phyloP scores from a whole-genome alignment of 35 echinoderm and acorn worm species.

The Eucidaris tribuloides region DNA sequence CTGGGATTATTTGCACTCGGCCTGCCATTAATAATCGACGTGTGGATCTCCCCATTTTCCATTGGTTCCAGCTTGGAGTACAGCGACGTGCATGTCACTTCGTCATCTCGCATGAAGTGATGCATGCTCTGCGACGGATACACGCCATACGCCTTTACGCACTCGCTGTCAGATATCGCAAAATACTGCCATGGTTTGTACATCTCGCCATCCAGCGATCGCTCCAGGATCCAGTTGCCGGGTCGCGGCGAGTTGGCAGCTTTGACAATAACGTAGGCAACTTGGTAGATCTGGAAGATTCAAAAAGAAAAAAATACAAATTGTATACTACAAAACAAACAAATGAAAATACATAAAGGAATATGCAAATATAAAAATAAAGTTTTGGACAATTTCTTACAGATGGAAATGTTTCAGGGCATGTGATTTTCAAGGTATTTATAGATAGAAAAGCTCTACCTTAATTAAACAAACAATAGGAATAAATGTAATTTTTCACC shows the following conservation, averaged over 20 bases:
- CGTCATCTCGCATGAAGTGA: constrained; percentile 59
- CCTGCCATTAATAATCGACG: constrained; percentile 87
- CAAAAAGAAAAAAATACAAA: too few relatives aligned
- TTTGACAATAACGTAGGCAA: constrained; percentile 94
- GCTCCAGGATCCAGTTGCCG: constrained; percentile 93
- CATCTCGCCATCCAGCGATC: constrained; percentile 55
- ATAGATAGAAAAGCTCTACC: too few relatives aligned
- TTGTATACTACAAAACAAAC: too few relatives aligned
- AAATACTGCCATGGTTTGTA: constrained; percentile 94
- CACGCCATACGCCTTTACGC: constrained; percentile 48
- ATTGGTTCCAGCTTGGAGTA: constrained; percentile 83
- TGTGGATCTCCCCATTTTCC: constrained; percentile 88
- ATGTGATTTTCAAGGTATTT: too few relatives aligned
- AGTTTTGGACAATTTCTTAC: too few relatives aligned
- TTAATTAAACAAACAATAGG: too few relatives aligned
- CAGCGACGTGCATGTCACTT: constrained; percentile 87
- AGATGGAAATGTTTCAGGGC: too few relatives aligned
- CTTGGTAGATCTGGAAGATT: constrained; percentile 93
- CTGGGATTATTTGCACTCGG: constrained; percentile 64
- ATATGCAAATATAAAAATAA: too few relatives aligned
- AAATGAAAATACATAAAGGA: too few relatives aligned
- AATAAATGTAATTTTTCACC: too few relatives aligned
- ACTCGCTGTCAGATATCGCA: constrained; percentile 64
- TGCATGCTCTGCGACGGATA: constrained; percentile 46
- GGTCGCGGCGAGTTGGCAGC: constrained; percentile 93